Evolutionary conservation across 2,113 vertebrate species (phyloP), one percentile per base, ranked within the genome.

Genomic region (Suricata suricatta): DNA sequence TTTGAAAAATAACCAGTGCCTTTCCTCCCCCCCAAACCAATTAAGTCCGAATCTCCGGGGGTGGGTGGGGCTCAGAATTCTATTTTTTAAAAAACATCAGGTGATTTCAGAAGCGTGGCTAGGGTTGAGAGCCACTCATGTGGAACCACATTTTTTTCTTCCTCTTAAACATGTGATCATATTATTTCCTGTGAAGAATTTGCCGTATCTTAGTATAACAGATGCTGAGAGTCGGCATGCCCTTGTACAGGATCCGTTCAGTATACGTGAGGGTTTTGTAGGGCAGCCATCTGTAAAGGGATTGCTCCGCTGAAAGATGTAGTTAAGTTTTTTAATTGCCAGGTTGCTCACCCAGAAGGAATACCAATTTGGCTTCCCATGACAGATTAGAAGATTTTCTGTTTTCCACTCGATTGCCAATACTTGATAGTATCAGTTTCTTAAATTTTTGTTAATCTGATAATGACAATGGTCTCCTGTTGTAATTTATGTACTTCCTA

Each of bases 241-340:
- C 0, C 2, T 74, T 11, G 44, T 52, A 6, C 0, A 0, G 38
- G 38, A 29, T 13, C 16, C 31, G 13, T 5, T 54, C 21, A n/a
- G 0, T 41, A 16, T 35, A 9, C 14, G 21, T 17, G 23, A 9
- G 6, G 57, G 10, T 52, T 23, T 47, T 91, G 38, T 10, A 29
- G 44, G 21, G 14, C 25, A 21, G 81, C 17, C 47, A 25, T 87
- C 64, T 81, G 1, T 7, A 2, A n/a, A 1, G 27, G 27, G 23
- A 69, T 8, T 16, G 63, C 54, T 41, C 4, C 7, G 5, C 25
- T 15, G 5, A 66, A 52, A 63, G 69, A 44, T 4, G 1, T 27
- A 31, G 27, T 81, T 76, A 47, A 95, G 31, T 60, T 85, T 74
- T 47, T 54, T 50, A 17, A 19, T 44, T 88, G 57, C 50, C 27